A percentile compares a stretch with the other conserved stretches of the same genome.
phyloP scores from a whole-genome alignment of 2,797 vertebrate species.

The Avahi laniger region DNA sequence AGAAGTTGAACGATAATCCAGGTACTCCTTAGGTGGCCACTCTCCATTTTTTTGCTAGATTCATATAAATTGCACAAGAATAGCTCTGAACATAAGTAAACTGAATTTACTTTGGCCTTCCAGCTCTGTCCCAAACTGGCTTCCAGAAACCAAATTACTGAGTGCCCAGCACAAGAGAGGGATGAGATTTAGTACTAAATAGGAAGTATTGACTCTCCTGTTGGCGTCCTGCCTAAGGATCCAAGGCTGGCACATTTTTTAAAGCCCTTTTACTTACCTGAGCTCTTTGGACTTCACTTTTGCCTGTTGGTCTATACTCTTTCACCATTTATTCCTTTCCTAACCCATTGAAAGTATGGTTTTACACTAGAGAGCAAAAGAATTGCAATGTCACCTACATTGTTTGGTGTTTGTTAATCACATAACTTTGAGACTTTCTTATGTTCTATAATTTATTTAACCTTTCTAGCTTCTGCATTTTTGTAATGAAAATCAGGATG shows the following conservation, averaged over 20 bases:
- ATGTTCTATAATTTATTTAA: neutral
- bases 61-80: neutral
- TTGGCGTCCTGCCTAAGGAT: neutral
- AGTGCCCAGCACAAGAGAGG: neutral
- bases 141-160: neutral
- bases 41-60: neutral
- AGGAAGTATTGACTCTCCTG: neutral
- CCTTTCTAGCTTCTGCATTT: neutral
- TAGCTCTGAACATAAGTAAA: neutral
- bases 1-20: neutral
- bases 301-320: neutral
- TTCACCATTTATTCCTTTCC: neutral
- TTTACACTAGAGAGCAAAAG: neutral
- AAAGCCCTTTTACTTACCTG: neutral
- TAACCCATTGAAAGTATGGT: neutral
- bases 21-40: neutral
- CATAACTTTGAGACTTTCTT: neutral
- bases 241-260: neutral
- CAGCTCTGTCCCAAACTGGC: neutral
- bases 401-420: slow-evolving; percentile 16
- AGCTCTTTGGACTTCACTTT: neutral
- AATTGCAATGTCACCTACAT: neutral
- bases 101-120: neutral
- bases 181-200: neutral
- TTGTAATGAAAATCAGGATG: slow-evolving; percentile 18